A percentile compares a stretch with the other conserved stretches of the same genome.
Evolutionary conservation across 2,797 vertebrate species (phyloP).

Genomic region (Gobio occitaniae): DNA sequence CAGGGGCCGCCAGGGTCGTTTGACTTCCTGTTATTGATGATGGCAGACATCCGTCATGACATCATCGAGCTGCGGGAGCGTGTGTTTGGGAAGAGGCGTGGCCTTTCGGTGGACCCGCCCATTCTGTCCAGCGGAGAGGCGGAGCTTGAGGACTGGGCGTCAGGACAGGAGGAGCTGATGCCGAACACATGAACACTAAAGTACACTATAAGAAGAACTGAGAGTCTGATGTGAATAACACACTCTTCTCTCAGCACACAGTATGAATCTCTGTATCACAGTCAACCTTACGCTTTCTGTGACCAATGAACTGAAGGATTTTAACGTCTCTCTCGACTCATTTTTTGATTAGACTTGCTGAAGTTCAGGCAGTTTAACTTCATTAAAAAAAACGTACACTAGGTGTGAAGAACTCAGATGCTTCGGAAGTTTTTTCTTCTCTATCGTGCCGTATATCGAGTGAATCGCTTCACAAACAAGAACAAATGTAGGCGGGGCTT

Average conservation of each 20-base stretch:
- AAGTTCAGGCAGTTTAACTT: neutral
- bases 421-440: no score
- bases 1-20: conserved; percentile 96
- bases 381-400: neutral
- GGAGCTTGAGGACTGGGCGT: conserved; percentile 77
- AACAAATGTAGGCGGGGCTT: neutral
- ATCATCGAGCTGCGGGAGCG: conserved; percentile 90
- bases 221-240: neutral
- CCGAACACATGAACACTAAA: conserved; percentile 71
- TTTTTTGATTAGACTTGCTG: neutral
- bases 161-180: conserved; percentile 74
- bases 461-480: neutral
- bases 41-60: conserved; percentile 96
- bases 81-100: conserved; percentile 82
- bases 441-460: neutral
- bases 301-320: neutral
- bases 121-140: conserved; percentile 70
- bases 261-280: neutral
- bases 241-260: neutral
- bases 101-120: conserved; percentile 72
- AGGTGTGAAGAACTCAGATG: neutral
- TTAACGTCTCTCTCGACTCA: neutral
- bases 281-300: neutral
- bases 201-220: neutral
- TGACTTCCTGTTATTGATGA: conserved; percentile 93